These are phyloP conservation scores for Solenodon paradoxus DNA, from an alignment of 2,113 vertebrate species.

Conservation along the genomic window DNA sequence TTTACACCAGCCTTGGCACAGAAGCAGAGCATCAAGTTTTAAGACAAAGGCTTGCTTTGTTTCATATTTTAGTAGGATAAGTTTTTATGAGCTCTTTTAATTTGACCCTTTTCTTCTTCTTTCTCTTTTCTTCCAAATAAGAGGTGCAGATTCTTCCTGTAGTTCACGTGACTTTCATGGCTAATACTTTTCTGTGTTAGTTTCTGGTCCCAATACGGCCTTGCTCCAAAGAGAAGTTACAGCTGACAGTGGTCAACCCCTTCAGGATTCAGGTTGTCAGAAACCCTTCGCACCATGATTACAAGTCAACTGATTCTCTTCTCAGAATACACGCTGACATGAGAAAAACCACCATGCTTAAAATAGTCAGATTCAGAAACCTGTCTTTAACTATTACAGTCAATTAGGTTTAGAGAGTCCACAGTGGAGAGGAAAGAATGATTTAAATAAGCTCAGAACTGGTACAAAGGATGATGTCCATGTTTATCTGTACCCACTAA, in stretches of 20 bases:
- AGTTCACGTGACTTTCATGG: background rate
- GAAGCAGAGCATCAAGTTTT: conserved; percentile 1
- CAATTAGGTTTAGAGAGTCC: conserved; percentile 14
- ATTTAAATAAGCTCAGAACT: conserved; percentile 37
- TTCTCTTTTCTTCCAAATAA: background rate
- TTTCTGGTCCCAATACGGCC: background rate
- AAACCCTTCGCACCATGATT: background rate
- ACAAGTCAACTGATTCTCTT: background rate
- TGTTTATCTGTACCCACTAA: background rate
- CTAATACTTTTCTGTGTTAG: background rate
- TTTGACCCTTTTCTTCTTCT: background rate
- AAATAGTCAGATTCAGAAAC: conserved; percentile 14
- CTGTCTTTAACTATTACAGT: background rate
- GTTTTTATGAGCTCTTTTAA: background rate
- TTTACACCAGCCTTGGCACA: conserved; percentile 49
- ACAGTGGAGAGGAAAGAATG: background rate
- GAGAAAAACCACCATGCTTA: background rate
- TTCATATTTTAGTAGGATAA: background rate
- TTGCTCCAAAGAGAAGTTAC: background rate
- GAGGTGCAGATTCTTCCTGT: background rate
- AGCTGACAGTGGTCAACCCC: background rate
- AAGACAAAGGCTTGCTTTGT: conserved; percentile 41
- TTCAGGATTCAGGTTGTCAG: background rate
- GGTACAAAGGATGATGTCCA: background rate
- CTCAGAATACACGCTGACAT: background rate